Conservation (phyloP, 2,888 invertebrate genomes). For the Heliconius erato region DNA sequence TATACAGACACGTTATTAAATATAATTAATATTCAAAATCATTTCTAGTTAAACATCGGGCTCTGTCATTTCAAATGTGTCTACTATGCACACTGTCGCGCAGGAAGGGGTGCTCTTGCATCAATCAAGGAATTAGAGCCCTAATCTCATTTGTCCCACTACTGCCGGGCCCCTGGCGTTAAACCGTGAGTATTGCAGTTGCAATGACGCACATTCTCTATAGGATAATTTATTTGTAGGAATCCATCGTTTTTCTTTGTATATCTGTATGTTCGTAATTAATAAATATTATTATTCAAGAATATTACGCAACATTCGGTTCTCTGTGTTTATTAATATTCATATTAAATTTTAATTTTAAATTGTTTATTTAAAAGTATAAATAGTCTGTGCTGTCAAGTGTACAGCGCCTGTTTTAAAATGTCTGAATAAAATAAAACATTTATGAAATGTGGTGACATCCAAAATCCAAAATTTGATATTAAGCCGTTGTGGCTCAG, state of each 20-base stretch:
- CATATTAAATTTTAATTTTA: not conserved
- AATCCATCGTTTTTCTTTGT: not conserved
- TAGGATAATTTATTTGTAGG: not conserved
- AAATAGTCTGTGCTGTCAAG: not conserved
- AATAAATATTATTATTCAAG: no score
- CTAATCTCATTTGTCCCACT: constrained; percentile 75
- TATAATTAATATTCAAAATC: constrained; percentile 2
- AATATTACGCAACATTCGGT: no score
- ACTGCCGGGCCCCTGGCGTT: constrained; percentile 58
- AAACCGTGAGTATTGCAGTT: constrained; percentile 59
- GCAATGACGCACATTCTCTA: constrained; percentile 53
- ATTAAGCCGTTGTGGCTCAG: no score
- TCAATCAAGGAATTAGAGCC: constrained; percentile 78
- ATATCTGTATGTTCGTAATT: no score
- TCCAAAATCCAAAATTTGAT: not conserved
- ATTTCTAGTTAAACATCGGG: constrained; percentile 45
- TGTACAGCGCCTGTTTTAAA: not conserved
- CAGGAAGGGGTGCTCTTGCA: constrained; percentile 62
- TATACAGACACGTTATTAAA: no score
- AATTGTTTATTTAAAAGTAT: not conserved
- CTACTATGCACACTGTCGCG: constrained; percentile 62
- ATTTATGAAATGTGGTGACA: not conserved
- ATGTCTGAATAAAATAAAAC: not conserved
- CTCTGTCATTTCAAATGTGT: constrained; percentile 46
- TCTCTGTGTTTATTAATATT: no score